A percentile compares a stretch with the other conserved stretches of the same genome.
These are phyloP conservation scores for Nylanderia fulva DNA, from an alignment of 1,140 invertebrate species.

Conservation along the genomic window DNA sequence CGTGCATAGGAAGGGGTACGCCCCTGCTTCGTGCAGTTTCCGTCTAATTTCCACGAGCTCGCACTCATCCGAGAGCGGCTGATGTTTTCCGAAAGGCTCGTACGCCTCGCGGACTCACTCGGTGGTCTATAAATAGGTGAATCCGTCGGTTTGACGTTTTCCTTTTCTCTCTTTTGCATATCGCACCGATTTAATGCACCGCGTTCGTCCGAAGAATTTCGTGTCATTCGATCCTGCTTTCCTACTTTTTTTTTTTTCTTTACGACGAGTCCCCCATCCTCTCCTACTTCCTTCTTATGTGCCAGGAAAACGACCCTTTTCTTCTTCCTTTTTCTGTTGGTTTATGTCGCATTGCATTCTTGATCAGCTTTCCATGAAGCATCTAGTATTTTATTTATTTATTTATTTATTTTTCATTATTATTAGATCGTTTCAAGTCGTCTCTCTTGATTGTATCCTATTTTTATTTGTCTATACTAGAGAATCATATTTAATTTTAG, in stretches of 20 bases:
- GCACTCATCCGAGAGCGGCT: conserved; percentile 41
- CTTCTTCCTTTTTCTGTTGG: neutral
- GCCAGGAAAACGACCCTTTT: conserved; percentile 14
- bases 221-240: too few relatives aligned
- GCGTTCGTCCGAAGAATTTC: too few relatives aligned
- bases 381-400: neutral
- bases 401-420: too few relatives aligned
- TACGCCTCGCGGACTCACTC: conserved; percentile 63
- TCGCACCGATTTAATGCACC: too few relatives aligned
- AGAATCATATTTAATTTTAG: neutral
- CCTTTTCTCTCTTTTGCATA: too few relatives aligned
- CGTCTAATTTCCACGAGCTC: conserved; percentile 65
- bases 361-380: neutral
- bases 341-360: conserved; percentile 7
- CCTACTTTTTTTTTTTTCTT: neutral
- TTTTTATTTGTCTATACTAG: neutral
- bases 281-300: neutral
- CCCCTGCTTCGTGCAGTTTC: conserved; percentile 66
- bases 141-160: conserved; percentile 77
- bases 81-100: conserved; percentile 71
- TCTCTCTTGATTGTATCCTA: neutral
- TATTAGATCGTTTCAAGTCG: neutral
- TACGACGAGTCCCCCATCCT: neutral
- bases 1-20: conserved; percentile 60
- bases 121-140: conserved; percentile 75